Percentiles rank a stretch among this genome's conserved stretches.
Evolutionary conservation across 2,797 vertebrate genomes (phyloP).

Genomic region (Oreortyx pictus): DNA sequence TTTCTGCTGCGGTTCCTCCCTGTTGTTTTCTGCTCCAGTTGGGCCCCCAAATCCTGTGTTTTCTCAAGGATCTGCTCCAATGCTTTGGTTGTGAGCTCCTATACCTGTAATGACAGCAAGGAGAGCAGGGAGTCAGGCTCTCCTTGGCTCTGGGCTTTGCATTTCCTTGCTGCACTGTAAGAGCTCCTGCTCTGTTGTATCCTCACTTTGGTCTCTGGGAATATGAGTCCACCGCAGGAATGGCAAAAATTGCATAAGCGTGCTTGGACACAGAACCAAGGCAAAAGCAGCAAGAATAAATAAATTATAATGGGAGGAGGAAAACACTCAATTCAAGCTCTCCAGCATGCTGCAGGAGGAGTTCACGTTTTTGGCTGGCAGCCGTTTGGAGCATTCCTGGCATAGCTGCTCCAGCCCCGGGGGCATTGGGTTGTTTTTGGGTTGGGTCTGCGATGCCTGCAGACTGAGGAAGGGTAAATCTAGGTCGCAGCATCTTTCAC

Average conservation of each 20-base stretch:
- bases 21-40: fast-evolving
- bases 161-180: fast-evolving
- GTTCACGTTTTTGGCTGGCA: not conserved
- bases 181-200: not conserved
- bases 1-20: not conserved
- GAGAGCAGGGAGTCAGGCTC: not conserved
- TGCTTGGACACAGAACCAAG: not conserved
- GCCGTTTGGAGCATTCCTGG: not conserved
- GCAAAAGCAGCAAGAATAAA: not conserved
- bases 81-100: not conserved
- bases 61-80: not conserved
- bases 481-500: fast-evolving
- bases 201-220: not conserved
- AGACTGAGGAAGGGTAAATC: not conserved
- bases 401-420: not conserved
- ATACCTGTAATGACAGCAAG: fast-evolving
- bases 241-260: not conserved
- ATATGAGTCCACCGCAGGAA: fast-evolving
- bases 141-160: not conserved
- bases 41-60: not conserved
- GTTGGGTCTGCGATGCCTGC: not conserved
- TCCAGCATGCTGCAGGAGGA: fast-evolving
- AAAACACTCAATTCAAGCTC: not conserved
- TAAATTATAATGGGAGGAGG: not conserved
- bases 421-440: not conserved